Evolutionary conservation across 1,140 invertebrate species (phyloP), one percentile per base, ranked within the genome.

Genomic region (Triops longicaudatus): DNA sequence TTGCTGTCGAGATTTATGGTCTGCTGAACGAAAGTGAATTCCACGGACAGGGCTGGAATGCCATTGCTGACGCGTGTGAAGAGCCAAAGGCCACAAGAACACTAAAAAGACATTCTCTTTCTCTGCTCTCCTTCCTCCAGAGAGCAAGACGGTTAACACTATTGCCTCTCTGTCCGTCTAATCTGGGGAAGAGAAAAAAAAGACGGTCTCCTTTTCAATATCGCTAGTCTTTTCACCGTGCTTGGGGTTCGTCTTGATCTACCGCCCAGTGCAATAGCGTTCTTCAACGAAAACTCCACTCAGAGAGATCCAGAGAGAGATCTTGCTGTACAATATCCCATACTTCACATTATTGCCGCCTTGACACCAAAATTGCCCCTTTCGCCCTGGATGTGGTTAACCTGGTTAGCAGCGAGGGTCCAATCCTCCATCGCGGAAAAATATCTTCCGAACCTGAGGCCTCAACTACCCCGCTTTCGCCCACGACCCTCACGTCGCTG

Each of bases 31-130:
- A 63, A 63, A 63, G 50, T 63, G 50, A 63, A 63, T 63, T 63
- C 50, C 50, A 14, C 50, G 22, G 14, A 63, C 50, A 63, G 50
- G 50, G 14, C 17, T 63, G 50, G 50, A 63, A 63, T 63, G 50
- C 50, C 50, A 63, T 63, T 63, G 50, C 50, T 63, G 50, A 63
- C 50, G 50, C 50, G 50, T 63, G 17, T 22, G 50, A 63, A 63
- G 50, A 22, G 50, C 22, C 50, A 63, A 22, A 63, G 50, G 50
- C 50, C 50, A 9, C 50, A 63, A 5, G 50, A 63, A 63, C 50
- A 63, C 50, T 63, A 63, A 63, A 63, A 63, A 63, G 50, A 63
- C 50, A 63, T 63, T 63, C 50, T 10, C 50, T 63, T 63, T 14
- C n/a, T 63, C 50, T 63, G 50, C 10, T 63, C 50, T 63, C 50